Base-by-base conservation (phyloP, 2,113 vertebrate species). In the Murina feae region DNA sequence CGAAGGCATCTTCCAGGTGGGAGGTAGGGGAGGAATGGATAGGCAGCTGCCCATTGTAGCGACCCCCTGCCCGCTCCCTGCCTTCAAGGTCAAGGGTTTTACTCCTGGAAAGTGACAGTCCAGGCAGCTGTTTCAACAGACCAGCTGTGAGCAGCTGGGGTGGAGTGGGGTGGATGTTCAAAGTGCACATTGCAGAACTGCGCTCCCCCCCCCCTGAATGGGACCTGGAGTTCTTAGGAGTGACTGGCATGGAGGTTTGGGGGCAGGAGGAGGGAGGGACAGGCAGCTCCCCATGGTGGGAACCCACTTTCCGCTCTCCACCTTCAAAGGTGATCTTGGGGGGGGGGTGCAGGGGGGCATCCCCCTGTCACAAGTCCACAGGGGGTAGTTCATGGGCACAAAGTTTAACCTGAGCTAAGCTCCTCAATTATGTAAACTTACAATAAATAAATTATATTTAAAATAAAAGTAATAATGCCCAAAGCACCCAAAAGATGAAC, bases 131-230 rank as follows among this genome's bases (percentile, higher is more conserved):
- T 32, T 51, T 14, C 37, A 35, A 32, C 35, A 4, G 53, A 4
- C 0, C 47, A 7, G 25, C 16, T 30, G 53, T 80, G 78, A 25
- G 35, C 23, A n/a, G 63, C 30, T n/a, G 35, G n/a, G 35, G n/a
- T 14, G 13, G 4, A 28, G 17, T 16, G 10, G 32, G 3, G 17
- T 3, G 1, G 9, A 4, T 49, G 23, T 9, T 71, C 23, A 80
- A 80, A 66, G 23, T 18, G 35, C 17, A 90, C 28, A 81, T 69
- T 78, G 49, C 47, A 1, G 35, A 44, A 30, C 32, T 32, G 16
- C 35, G 5, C 17, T 35, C 44, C 18, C n/a, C n/a, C n/a, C n/a
- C n/a, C n/a, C n/a, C 18, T 1, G 39, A 12, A 39, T 35, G 0
- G 42, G 68, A 28, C 28, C 1, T 21, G 63, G 55, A 37, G 37